These are phyloP conservation scores for Cataglyphis rosenhaueri DNA, from an alignment of 2,888 invertebrate genomes.

Conservation along the genomic window DNA sequence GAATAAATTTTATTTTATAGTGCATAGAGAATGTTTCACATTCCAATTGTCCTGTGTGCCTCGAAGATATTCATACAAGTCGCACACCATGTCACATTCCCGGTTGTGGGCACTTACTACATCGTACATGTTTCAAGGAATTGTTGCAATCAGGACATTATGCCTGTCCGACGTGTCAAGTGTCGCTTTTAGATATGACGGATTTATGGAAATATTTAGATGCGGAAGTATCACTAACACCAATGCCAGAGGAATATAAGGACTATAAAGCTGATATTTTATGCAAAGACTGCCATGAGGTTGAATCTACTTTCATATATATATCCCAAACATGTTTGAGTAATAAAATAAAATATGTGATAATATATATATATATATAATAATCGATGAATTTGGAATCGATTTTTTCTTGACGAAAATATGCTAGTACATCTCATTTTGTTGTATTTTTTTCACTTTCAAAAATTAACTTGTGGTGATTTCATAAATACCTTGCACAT, in stretches of 20 bases:
- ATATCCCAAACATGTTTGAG: neutral
- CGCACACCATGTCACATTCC: conserved; percentile 96
- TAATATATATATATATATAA: neutral
- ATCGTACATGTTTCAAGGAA: conserved; percentile 94
- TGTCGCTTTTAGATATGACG: conserved; percentile 95
- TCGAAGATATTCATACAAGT: conserved; percentile 96
- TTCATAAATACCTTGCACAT: neutral
- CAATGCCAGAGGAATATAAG: conserved; percentile 94
- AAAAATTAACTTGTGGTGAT: neutral
- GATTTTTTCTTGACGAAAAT: conserved; percentile 12
- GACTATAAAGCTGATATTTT: conserved; percentile 93
- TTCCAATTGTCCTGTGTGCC: conserved; percentile 95
- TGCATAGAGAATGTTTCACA: conserved; percentile 96
- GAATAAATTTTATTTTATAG: conserved; percentile 85
- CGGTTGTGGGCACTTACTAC: conserved; percentile 94
- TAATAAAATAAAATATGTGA: neutral
- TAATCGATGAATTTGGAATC: neutral
- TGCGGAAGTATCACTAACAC: conserved; percentile 92
- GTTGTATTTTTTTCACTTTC: neutral
- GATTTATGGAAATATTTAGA: conserved; percentile 94
- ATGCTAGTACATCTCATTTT: neutral
- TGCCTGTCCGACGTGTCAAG: conserved; percentile 95
- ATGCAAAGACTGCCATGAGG: conserved; percentile 97
- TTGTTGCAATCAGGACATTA: conserved; percentile 92
- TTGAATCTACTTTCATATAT: conserved; percentile 80